These are phyloP conservation scores for Istiophorus platypterus DNA, from an alignment of 2,113 vertebrate genomes.

Conservation along the genomic window DNA sequence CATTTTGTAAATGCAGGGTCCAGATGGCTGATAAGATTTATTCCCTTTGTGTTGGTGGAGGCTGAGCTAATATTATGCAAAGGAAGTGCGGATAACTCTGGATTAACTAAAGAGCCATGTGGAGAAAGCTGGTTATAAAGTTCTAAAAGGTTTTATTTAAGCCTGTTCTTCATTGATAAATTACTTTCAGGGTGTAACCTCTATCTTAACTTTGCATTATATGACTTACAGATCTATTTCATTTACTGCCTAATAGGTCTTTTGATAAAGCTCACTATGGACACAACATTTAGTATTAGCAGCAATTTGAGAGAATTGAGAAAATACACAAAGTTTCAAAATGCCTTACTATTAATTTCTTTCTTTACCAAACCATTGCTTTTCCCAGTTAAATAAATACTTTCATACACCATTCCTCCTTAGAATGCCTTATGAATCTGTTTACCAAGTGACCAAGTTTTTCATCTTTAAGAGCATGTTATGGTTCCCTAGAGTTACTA, in stretches of 20 bases:
- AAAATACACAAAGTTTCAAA: not conserved
- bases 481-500: not conserved
- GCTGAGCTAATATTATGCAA: slow-evolving; percentile 83
- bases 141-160: slow-evolving; percentile 46
- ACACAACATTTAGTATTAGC: not conserved
- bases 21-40: slow-evolving; percentile 86
- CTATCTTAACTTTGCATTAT: slow-evolving; percentile 15
- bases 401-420: too few relatives aligned
- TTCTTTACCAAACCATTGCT: too few relatives aligned
- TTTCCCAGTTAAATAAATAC: too few relatives aligned
- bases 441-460: not conserved
- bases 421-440: not conserved
- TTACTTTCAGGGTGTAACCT: not conserved
- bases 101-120: slow-evolving; percentile 74
- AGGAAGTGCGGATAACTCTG: slow-evolving; percentile 76
- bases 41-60: slow-evolving; percentile 74
- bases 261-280: not conserved
- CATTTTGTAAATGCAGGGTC: slow-evolving; percentile 85
- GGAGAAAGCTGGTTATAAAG: slow-evolving; percentile 78
- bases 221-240: not conserved
- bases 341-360: not conserved
- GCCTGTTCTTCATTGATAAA: slow-evolving; percentile 29
- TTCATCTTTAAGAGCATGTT: not conserved
- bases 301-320: not conserved
- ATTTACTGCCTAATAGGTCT: not conserved